Evolutionary conservation across 1,140 invertebrate genomes (phyloP), one percentile per base, ranked within the genome.

Genomic region (Drosophila insularis): DNA sequence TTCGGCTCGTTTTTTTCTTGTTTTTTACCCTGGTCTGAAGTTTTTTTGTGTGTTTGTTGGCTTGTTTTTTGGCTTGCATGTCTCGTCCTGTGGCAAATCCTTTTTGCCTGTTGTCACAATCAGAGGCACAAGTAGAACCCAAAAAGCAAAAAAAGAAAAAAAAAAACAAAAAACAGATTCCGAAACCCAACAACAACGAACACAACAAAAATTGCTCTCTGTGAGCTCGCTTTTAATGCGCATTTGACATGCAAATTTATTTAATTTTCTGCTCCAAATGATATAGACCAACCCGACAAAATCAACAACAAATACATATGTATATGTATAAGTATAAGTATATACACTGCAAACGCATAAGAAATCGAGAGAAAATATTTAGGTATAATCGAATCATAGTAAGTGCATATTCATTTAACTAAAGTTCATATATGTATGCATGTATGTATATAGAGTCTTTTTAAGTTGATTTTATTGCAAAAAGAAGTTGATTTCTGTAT

Each of bases 171-270:
- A 8, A 35, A 56, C 19, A 53, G 27, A 59, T 17, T 10, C 21
- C 13, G 14, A 11, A 46, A 31, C 14, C 43, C 43, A 50, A 50
- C 43, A 50, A 50, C 43, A 40, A 50, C 43, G 19, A 37, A 37
- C 35, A 37, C 11, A 37, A 50, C 43, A 40, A 68, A 64, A 59
- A 66, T 58, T 68, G 63, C 39, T 21, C 37, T 59, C 37, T 59
- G 56, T 53, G 61, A 32, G 43, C 43, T 50, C 71, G 71, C 69
- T 71, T 67, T 87, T 89, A 89, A 87, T 82, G 84, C 77, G 84
- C 80, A 82, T 87, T 87, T 87, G 80, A 87, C 84, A 87, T 89
- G 84, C 84, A 87, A 87, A 87, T 87, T 87, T 89, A 89, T 87
- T 87, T 87, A 89, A 87, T 87, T 87, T 87, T 87, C 84, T 87